Conservation (phyloP, 2,888 invertebrate genomes). For the Drosophila rellima region DNA sequence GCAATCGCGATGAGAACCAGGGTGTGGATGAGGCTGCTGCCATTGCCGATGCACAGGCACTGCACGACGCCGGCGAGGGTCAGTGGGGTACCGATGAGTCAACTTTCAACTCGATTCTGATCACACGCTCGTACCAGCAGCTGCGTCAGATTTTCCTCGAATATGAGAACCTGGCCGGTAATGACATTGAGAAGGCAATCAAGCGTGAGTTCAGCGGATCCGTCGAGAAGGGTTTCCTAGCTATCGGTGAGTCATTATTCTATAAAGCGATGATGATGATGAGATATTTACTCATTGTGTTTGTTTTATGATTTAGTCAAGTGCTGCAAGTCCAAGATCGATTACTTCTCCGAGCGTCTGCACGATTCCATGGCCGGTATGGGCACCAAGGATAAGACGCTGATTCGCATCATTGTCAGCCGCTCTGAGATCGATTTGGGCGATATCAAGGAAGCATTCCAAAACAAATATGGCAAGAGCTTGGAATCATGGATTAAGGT, state of each 20-base stretch:
- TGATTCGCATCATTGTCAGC: slow-evolving; percentile 96
- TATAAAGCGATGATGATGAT: neutral
- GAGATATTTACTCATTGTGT: neutral
- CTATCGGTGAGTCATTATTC: slow-evolving; percentile 90
- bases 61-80: slow-evolving; percentile 92
- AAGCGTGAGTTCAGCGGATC: slow-evolving; percentile 96
- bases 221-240: slow-evolving; percentile 93
- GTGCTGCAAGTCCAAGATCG: slow-evolving; percentile 95
- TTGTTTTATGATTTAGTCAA: slow-evolving; percentile 87
- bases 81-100: slow-evolving; percentile 97
- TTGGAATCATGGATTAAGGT: slow-evolving; percentile 95
- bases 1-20: slow-evolving; percentile 95
- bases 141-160: slow-evolving; percentile 94
- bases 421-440: slow-evolving; percentile 96
- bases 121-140: slow-evolving; percentile 95
- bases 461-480: slow-evolving; percentile 92
- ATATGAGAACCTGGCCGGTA: slow-evolving; percentile 92
- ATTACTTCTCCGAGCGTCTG: slow-evolving; percentile 96
- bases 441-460: slow-evolving; percentile 96
- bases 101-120: slow-evolving; percentile 93
- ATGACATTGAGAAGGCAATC: slow-evolving; percentile 94
- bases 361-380: slow-evolving; percentile 96
- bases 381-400: slow-evolving; percentile 94
- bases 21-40: slow-evolving; percentile 93
- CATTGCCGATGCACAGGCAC: slow-evolving; percentile 92